These are phyloP conservation scores for Lymantria monacha DNA, from an alignment of 2,888 invertebrate genomes.

Conservation along the genomic window DNA sequence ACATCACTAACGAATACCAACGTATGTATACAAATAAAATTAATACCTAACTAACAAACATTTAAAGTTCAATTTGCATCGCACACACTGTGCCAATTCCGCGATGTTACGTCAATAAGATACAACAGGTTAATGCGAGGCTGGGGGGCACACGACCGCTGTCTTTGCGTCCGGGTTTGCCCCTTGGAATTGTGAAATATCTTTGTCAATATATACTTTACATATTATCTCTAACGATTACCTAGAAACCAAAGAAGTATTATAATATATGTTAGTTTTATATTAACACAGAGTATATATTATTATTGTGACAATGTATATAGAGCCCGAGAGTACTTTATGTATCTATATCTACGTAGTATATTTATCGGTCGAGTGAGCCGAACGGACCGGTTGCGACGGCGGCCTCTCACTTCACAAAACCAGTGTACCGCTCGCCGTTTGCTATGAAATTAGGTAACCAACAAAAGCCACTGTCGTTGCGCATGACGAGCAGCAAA, in stretches of 20 bases:
- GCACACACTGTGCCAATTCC: slow-evolving; percentile 59
- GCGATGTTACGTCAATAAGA: slow-evolving; percentile 78
- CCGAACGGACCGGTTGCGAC: slow-evolving; percentile 74
- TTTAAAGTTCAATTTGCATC: slow-evolving; percentile 64
- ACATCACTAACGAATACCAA: slow-evolving; percentile 66
- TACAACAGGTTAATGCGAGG: slow-evolving; percentile 75
- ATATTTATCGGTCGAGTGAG: slow-evolving; percentile 71
- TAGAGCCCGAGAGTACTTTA: slow-evolving; percentile 38
- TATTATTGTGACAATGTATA: slow-evolving; percentile 32
- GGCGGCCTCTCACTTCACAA: slow-evolving; percentile 81
- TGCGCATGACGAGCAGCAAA: slow-evolving; percentile 58
- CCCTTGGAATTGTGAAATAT: slow-evolving; percentile 54
- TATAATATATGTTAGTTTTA: slow-evolving; percentile 23
- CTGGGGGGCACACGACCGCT: slow-evolving; percentile 65
- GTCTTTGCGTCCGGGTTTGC: slow-evolving; percentile 75
- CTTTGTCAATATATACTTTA: slow-evolving; percentile 23
- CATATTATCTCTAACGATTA: slow-evolving; percentile 38
- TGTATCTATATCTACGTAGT: slow-evolving; percentile 50
- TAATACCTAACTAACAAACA: slow-evolving; percentile 42
- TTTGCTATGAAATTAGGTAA: slow-evolving; percentile 79
- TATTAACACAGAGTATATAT: slow-evolving; percentile 20
- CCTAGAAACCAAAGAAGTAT: slow-evolving; percentile 49
- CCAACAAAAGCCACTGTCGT: slow-evolving; percentile 71
- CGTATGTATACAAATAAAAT: slow-evolving; percentile 40
- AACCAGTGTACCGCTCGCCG: slow-evolving; percentile 67